phyloP scores from a whole-genome alignment of 2,113 vertebrate species.

The Ophiodon elongatus region DNA sequence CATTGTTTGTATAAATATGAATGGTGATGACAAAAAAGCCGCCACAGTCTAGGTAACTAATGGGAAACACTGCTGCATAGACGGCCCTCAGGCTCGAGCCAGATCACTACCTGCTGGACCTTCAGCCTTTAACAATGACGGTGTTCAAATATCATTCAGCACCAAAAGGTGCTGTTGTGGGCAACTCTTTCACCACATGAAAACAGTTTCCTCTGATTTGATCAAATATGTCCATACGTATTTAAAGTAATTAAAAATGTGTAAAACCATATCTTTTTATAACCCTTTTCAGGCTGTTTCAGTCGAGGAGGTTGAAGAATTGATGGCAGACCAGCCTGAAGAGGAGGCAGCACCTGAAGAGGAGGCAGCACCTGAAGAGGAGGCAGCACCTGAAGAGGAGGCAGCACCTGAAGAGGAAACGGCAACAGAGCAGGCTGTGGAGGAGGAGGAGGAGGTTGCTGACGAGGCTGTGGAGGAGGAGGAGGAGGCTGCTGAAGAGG shows the following conservation, averaged over 20 bases:
- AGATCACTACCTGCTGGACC: neutral
- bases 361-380: slow-evolving; percentile 28
- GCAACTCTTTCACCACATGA: neutral
- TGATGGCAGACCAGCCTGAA: neutral
- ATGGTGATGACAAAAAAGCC: too few species aligned
- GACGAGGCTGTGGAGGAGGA: too few species aligned
- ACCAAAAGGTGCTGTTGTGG: neutral
- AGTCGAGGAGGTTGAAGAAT: slow-evolving; percentile 40
- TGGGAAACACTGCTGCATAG: too few species aligned
- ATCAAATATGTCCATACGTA: neutral
- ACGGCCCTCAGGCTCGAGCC: neutral
- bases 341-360: slow-evolving; percentile 23
- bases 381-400: neutral
- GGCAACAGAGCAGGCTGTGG: neutral
- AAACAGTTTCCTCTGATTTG: neutral
- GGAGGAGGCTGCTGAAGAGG: neutral
- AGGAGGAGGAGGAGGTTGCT: neutral
- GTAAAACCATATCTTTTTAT: neutral
- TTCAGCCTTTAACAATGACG: neutral
- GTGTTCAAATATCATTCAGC: neutral
- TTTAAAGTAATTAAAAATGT: neutral
- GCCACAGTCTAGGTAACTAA: too few species aligned
- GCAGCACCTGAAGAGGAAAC: slow-evolving; percentile 22
- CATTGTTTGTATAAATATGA: too few species aligned
- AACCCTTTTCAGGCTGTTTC: slow-evolving; percentile 29